These are phyloP conservation scores for Patiria pectinifera DNA, from an alignment of 53 echinoderm and acorn worm species.

Conservation along the genomic window DNA sequence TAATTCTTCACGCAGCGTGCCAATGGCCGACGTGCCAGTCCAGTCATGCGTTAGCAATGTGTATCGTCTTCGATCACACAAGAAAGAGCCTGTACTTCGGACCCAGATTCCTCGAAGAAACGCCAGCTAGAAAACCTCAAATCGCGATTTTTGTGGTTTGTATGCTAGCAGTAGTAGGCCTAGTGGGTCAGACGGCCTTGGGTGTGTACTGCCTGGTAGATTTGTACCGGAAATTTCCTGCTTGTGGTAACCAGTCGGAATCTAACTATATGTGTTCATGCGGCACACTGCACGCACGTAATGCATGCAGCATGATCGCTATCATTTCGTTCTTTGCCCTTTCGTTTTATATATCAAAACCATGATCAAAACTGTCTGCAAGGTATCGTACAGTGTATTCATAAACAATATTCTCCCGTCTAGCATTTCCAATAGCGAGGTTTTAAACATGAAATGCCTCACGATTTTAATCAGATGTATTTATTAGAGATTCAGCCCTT, in stretches of 20 bases:
- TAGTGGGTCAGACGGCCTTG: not conserved
- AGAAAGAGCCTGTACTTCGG: conserved; percentile 2
- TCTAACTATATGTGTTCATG: not conserved
- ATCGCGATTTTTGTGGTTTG: conserved; percentile 13
- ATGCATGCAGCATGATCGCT: not conserved
- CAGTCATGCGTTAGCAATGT: conserved; percentile 44
- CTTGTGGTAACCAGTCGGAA: not conserved
- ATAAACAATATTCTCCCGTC: too few species aligned
- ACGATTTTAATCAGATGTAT: too few species aligned
- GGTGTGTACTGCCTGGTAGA: not conserved
- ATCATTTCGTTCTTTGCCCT: not conserved
- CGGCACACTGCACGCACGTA: not conserved
- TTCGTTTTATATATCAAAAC: not conserved
- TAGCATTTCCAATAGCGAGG: too few species aligned
- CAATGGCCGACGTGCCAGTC: conserved; percentile 36
- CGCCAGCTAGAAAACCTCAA: conserved; percentile 1
- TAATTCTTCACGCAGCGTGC: conserved; percentile 28
- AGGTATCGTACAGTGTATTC: too few species aligned
- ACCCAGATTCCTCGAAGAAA: not conserved
- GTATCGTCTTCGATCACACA: not conserved
- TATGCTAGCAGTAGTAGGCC: too few species aligned
- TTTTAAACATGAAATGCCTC: too few species aligned
- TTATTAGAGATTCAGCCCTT: too few species aligned
- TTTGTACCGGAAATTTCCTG: conserved; percentile 47
- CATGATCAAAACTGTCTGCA: too few species aligned